phyloP scores from a whole-genome alignment of 2,797 vertebrate genomes.

The Hafferia zeledoni region DNA sequence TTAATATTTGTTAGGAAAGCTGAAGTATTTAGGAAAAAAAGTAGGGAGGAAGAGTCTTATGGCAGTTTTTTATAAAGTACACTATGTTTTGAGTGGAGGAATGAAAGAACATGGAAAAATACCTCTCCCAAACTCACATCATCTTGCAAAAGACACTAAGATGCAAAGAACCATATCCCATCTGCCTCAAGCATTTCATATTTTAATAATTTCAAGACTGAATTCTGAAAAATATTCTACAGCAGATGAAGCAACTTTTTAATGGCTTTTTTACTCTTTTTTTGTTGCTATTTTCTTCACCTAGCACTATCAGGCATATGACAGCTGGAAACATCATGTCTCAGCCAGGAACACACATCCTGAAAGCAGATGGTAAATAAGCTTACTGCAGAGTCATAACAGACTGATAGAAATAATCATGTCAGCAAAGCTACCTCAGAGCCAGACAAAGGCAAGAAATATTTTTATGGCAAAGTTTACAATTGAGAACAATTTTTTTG shows the following conservation, averaged over 20 bases:
- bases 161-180: not conserved
- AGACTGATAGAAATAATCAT: not conserved
- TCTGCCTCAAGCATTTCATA: not conserved
- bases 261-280: fast-evolving
- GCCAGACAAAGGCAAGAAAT: not conserved
- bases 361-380: constrained; percentile 16
- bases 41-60: too few relatives aligned
- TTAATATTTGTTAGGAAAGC: not conserved
- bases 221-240: not conserved
- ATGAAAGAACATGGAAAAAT: not conserved
- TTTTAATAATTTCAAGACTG: not conserved
- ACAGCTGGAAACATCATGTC: not conserved
- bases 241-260: not conserved
- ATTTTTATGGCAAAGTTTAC: not conserved
- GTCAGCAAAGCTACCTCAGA: constrained; percentile 7
- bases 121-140: not conserved
- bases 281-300: not conserved
- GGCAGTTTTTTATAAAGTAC: not conserved
- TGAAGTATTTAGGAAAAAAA: not conserved
- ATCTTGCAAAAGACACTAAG: not conserved
- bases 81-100: not conserved
- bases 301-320: not conserved
- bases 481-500: not conserved
- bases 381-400: not conserved
- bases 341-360: not conserved